These are phyloP conservation scores for Gallirallus australis DNA, from an alignment of 2,797 vertebrate species.

Conservation along the genomic window DNA sequence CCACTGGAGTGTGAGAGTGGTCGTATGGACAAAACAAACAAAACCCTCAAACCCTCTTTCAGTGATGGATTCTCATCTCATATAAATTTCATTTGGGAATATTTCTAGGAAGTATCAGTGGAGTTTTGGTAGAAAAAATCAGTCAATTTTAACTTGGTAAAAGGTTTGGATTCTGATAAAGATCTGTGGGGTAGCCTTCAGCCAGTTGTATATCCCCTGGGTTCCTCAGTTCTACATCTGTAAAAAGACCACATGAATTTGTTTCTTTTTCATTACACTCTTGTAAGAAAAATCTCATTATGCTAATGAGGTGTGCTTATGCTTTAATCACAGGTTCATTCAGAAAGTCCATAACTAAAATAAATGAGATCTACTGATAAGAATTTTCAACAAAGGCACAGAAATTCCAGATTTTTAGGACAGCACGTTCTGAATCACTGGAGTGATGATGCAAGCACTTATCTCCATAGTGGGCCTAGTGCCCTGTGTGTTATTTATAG, in stretches of 20 bases:
- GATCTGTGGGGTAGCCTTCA: slow-evolving; percentile 9
- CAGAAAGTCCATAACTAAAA: slow-evolving; percentile 39
- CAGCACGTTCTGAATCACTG: slow-evolving; percentile 27
- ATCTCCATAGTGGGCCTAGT: background rate
- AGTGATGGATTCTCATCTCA: background rate
- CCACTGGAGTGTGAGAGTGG: background rate
- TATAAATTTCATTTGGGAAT: background rate
- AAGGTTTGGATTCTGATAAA: background rate
- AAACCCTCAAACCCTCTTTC: background rate
- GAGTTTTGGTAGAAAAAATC: background rate
- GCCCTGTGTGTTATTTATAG: slow-evolving; percentile 33
- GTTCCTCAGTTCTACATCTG: slow-evolving; percentile 35
- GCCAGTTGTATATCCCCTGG: background rate
- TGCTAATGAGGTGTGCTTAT: slow-evolving; percentile 42
- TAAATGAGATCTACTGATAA: background rate
- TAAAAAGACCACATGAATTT: slow-evolving; percentile 25
- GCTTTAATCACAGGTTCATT: slow-evolving; percentile 59
- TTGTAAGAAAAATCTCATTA: slow-evolving; percentile 55
- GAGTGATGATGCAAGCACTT: slow-evolving; percentile 36
- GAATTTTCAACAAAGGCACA: background rate
- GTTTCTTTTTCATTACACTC: slow-evolving; percentile 13
- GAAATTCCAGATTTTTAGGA: slow-evolving; percentile 39
- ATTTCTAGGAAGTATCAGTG: background rate
- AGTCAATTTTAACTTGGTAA: background rate
- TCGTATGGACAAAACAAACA: background rate